phyloP scores from a whole-genome alignment of 2,888 invertebrate species.

The Corythucha ciliata region DNA sequence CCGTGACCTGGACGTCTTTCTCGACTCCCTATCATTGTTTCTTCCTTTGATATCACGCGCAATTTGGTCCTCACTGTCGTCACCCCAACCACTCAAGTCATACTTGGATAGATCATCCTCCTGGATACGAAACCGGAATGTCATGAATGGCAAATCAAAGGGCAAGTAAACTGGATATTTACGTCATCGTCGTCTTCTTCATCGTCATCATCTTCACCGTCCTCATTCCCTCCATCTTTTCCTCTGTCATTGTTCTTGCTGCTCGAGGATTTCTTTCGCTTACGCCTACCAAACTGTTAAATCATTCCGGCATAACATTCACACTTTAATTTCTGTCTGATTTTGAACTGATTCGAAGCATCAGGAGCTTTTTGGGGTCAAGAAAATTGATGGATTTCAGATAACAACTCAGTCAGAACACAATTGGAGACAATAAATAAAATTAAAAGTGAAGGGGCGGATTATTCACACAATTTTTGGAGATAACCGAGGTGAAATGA shows the following conservation, averaged over 20 bases:
- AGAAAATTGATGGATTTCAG: no score
- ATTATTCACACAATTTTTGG: no score
- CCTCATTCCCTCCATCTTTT: constrained; percentile 37
- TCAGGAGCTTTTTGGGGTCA: no score
- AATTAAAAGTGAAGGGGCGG: not conserved
- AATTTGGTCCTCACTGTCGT: constrained; percentile 30
- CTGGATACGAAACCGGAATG: not conserved
- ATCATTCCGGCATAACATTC: not conserved
- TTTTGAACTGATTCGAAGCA: no score
- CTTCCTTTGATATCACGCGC: constrained; percentile 28
- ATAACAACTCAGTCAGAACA: no score
- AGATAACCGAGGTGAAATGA: no score
- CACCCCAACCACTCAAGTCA: constrained; percentile 57
- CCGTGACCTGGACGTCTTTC: constrained; percentile 22
- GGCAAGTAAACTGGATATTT: no score
- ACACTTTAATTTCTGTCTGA: constrained; percentile 41
- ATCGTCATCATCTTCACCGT: constrained; percentile 47
- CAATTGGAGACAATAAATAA: constrained; percentile 29
- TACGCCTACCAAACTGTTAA: constrained; percentile 44
- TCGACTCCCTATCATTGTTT: constrained; percentile 22
- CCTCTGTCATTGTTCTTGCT: constrained; percentile 26
- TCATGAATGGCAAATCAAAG: constrained; percentile 13
- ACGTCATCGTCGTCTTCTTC: constrained; percentile 54
- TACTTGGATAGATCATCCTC: constrained; percentile 68
- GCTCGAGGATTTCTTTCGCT: constrained; percentile 42